These are phyloP conservation scores for Amblyjoppa fuscipennis DNA, from an alignment of 2,888 invertebrate genomes.

Conservation along the genomic window DNA sequence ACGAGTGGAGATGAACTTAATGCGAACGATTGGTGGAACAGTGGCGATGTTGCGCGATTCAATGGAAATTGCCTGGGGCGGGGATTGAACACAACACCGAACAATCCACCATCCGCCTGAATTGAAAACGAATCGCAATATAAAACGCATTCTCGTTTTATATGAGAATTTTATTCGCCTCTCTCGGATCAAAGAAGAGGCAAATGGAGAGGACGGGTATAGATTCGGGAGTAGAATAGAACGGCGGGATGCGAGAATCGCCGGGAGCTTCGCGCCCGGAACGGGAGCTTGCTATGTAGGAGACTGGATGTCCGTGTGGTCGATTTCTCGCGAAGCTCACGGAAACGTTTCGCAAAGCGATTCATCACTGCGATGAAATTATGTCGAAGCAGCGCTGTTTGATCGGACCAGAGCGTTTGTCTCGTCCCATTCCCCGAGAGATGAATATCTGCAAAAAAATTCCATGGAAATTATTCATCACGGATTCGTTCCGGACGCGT, in stretches of 20 bases:
- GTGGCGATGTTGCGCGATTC: neutral
- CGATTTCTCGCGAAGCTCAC: neutral
- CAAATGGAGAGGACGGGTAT: constrained; percentile 9
- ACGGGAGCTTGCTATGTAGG: neutral
- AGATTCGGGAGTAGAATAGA: neutral
- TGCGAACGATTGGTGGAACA: neutral
- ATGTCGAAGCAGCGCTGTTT: constrained; percentile 8
- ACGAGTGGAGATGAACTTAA: neutral
- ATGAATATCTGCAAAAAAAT: neutral
- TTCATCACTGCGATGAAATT: neutral
- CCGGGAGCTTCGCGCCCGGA: constrained; percentile 15
- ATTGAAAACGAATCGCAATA: constrained; percentile 38
- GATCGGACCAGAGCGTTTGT: neutral
- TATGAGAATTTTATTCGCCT: constrained; percentile 40
- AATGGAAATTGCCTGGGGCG: constrained; percentile 24
- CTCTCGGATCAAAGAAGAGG: constrained; percentile 43
- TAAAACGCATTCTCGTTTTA: constrained; percentile 41
- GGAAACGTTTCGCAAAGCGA: constrained; percentile 3
- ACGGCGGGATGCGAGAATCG: neutral
- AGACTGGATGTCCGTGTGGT: neutral
- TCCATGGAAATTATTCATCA: neutral
- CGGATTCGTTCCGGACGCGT: neutral
- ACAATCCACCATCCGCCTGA: neutral
- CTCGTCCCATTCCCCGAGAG: neutral
- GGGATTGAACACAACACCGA: constrained; percentile 14